Evolutionary conservation across 2,797 vertebrate species (phyloP), one percentile per base, ranked within the genome.

Genomic region (Epinephelus malabaricus): DNA sequence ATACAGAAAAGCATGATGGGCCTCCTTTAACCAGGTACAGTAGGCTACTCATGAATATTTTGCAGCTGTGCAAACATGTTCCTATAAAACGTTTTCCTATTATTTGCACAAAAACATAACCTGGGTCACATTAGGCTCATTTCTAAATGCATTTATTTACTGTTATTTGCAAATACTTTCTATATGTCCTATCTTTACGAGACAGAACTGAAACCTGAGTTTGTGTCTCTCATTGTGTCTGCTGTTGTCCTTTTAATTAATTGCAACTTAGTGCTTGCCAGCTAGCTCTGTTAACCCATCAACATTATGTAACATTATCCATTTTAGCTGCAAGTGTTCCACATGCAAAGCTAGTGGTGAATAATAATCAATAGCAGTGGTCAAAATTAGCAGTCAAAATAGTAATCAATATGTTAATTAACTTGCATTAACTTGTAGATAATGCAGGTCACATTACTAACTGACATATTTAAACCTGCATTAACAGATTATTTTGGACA

Each of bases 341-440:
- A 69, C 55, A 53, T 67, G 23, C 23, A 34, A 49, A 49, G 7
- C 54, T 51, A 7, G 15, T 58, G 8, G 18, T 14, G n/a, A 43
- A n/a, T 23, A 50, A 34, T 54, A 76, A 61, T 68, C 56, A 46
- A 62, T 25, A 34, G 14, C 1, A 21, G 30, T 17, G 13, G 45
- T 65, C 53, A 64, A 59, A 59, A 59, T 56, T 38, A 34, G 34
- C 34, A 51, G 13, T 56, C 18, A 43, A 71, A 55, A 55, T n/a
- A 63, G 60, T 23, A 61, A 25, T 55, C 9, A 23, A 5, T 13
- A 18, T 5, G 45, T 76, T 46, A 10, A 76, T 53, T 30, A 12
- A 45, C 56, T 40, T 43, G 34, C 4, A 38, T 47, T 34, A 34
- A 34, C 34, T 34, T 34, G 34, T 34, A 34, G 34, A 34, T 6